Conservation (phyloP, 2,888 invertebrate genomes). For the Xylophagus ater region DNA sequence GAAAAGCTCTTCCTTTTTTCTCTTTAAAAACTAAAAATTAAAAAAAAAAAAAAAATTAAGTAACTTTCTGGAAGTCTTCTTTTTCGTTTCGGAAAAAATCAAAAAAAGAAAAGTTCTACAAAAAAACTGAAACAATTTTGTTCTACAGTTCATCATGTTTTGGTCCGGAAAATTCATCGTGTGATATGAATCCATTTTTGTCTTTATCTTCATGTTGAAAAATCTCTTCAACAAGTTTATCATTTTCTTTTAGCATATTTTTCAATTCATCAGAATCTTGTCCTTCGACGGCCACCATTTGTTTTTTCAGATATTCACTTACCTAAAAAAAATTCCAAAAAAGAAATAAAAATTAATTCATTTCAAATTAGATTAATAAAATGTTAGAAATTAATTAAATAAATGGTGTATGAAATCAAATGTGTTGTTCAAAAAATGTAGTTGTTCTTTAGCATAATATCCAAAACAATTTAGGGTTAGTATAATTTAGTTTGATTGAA, state of each 20-base stretch:
- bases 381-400: background rate
- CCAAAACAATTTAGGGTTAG: too few species aligned
- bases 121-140: background rate
- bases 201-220: conserved; percentile 97
- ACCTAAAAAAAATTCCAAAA: conserved; percentile 56
- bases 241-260: conserved; percentile 76
- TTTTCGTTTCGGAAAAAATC: too few species aligned
- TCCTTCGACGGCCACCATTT: conserved; percentile 74
- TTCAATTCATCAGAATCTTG: conserved; percentile 66
- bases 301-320: conserved; percentile 82
- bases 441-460: too few species aligned
- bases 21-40: too few species aligned
- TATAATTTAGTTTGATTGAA: too few species aligned
- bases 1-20: too few species aligned
- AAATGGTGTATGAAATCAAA: too few species aligned
- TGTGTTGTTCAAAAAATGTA: too few species aligned
- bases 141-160: conserved; percentile 90
- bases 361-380: background rate
- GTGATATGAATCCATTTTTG: conserved; percentile 91
- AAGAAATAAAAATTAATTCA: background rate
- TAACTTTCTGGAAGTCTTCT: too few species aligned
- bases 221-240: conserved; percentile 90
- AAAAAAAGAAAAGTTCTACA: too few species aligned
- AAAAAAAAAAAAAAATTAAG: too few species aligned
- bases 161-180: conserved; percentile 92